Evolutionary conservation across 2,888 invertebrate species (phyloP).

Genomic region (Auanema sp.): DNA sequence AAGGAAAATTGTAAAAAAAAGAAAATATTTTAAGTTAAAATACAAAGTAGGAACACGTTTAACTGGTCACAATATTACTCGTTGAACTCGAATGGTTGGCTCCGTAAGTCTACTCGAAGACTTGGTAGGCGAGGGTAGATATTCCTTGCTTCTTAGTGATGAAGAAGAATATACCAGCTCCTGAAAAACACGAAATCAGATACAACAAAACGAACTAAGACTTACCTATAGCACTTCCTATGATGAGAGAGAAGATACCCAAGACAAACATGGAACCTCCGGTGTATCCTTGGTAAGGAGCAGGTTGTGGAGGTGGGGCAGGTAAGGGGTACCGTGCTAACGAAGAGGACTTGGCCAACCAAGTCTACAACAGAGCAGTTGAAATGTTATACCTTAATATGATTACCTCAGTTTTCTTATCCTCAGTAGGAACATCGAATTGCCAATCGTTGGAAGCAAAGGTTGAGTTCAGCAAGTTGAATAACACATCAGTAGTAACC

Average conservation of each 20-base stretch:
- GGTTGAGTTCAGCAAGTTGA: conserved; percentile 11
- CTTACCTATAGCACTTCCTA: conserved; percentile 37
- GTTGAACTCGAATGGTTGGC: background rate
- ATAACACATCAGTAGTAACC: conserved; percentile 5
- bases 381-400: background rate
- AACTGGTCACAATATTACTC: no score
- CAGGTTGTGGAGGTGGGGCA: conserved; percentile 6
- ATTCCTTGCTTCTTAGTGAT: conserved; percentile 36
- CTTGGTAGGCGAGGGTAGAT: conserved; percentile 47
- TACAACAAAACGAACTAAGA: background rate
- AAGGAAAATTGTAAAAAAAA: no score
- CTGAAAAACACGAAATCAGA: conserved; percentile 15
- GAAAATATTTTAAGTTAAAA: no score
- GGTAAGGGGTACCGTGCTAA: conserved; percentile 24
- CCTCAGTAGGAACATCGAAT: conserved; percentile 6
- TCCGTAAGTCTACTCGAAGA: conserved; percentile 34
- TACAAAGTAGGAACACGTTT: no score
- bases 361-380: conserved; percentile 26
- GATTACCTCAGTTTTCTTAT: conserved; percentile 3
- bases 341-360: conserved; percentile 17
- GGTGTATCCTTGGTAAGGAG: conserved; percentile 40
- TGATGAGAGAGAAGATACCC: conserved; percentile 40
- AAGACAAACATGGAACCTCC: conserved; percentile 48
- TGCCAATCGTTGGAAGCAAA: conserved; percentile 13
- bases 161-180: conserved; percentile 39